A percentile compares a stretch with the other conserved stretches of the same genome.
Conservation (phyloP, 2,113 vertebrate genomes). For the Ptilonorhynchus violaceus region DNA sequence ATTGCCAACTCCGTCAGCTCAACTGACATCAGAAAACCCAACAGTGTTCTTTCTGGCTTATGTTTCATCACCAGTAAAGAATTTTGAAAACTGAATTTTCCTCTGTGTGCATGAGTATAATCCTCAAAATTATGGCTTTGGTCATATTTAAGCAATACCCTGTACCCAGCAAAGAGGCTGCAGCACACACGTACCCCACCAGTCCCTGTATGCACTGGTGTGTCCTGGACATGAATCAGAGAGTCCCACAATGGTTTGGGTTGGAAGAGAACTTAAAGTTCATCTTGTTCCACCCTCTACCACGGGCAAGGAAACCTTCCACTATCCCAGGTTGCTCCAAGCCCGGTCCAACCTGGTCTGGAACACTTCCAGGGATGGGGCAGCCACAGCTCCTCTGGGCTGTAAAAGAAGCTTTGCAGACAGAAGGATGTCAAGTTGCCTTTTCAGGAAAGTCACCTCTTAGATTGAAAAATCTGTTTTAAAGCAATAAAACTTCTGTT, state of each 20-base stretch:
- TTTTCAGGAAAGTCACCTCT: not conserved
- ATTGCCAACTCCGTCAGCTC: slow-evolving; percentile 31
- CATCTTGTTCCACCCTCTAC: not conserved
- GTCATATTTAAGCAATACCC: not conserved
- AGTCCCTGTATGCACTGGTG: not conserved
- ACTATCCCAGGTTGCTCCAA: not conserved
- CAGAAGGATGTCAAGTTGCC: not conserved
- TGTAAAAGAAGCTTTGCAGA: not conserved
- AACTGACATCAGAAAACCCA: slow-evolving; percentile 47
- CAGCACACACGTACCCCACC: not conserved
- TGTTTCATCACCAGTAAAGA: not conserved
- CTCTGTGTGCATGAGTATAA: not conserved
- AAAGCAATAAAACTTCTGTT: not conserved
- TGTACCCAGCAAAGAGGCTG: not conserved
- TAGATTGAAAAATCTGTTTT: not conserved
- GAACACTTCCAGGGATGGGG: not conserved
- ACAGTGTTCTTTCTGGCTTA: slow-evolving; percentile 6
- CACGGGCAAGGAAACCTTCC: not conserved
- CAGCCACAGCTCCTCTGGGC: not conserved
- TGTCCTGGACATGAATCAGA: not conserved
- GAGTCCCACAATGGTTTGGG: not conserved
- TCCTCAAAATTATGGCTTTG: slow-evolving; percentile 9
- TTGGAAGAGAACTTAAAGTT: not conserved
- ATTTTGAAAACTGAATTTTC: slow-evolving; percentile 31
- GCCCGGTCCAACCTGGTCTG: accelerated